phyloP scores from a whole-genome alignment of 2,797 vertebrate genomes.

The Centropyge bicolor region DNA sequence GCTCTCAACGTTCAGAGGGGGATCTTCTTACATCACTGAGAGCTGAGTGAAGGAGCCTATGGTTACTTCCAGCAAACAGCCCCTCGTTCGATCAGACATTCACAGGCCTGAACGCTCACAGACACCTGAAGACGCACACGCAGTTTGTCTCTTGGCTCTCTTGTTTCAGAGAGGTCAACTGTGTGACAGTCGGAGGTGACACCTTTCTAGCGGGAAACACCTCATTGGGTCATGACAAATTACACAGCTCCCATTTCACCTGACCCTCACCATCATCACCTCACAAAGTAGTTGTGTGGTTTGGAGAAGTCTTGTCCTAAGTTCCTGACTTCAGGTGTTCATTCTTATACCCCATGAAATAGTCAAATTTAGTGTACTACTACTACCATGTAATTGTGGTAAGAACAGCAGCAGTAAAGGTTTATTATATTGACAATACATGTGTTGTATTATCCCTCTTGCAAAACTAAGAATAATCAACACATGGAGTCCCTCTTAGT shows the following conservation, averaged over 20 bases:
- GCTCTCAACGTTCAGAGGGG: constrained; percentile 66
- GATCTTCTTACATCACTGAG: constrained; percentile 84
- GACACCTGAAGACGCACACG: constrained; percentile 24
- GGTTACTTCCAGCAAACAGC: constrained; percentile 81
- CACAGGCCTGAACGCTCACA: constrained; percentile 34
- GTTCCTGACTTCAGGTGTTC: neutral
- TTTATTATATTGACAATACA: neutral
- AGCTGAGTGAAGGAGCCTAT: constrained; percentile 74
- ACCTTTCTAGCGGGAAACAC: constrained; percentile 62
- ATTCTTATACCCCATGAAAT: neutral
- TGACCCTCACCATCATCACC: constrained; percentile 54
- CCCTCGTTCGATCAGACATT: constrained; percentile 43
- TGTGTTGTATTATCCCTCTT: neutral
- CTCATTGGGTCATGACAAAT: constrained; percentile 69
- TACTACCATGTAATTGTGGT: neutral
- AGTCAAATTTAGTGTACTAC: neutral
- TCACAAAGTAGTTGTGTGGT: constrained; percentile 20
- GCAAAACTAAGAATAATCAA: neutral
- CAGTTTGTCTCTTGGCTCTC: constrained; percentile 68
- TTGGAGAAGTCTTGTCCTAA: neutral
- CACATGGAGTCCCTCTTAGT: neutral
- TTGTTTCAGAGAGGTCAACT: constrained; percentile 81
- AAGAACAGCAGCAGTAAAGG: neutral
- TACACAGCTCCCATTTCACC: constrained; percentile 73
- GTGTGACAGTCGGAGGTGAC: constrained; percentile 75